Evolutionary conservation across 1,140 invertebrate species (phyloP).

Genomic region (Eciton burchellii): DNA sequence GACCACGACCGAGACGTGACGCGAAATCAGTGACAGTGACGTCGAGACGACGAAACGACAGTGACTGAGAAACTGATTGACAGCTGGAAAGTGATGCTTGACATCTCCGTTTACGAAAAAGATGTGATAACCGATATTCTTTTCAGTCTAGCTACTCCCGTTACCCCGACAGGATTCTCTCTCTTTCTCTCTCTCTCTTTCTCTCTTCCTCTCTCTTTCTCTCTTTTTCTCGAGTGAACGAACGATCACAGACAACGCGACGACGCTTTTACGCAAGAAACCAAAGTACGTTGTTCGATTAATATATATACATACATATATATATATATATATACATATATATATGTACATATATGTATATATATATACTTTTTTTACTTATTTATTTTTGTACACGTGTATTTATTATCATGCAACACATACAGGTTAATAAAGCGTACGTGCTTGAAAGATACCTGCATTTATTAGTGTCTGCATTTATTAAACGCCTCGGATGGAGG

Average conservation of each 20-base stretch:
- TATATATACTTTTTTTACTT: conserved; percentile 48
- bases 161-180: conserved; percentile 18
- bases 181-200: too few relatives aligned
- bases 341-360: too few relatives aligned
- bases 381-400: conserved; percentile 62
- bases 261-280: conserved; percentile 36
- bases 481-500: conserved; percentile 20
- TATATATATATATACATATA: too few relatives aligned
- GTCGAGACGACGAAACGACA: conserved; percentile 60
- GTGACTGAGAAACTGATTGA: conserved; percentile 64
- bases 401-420: conserved; percentile 66
- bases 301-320: too few relatives aligned
- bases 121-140: conserved; percentile 11
- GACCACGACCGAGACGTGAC: conserved; percentile 43
- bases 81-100: conserved; percentile 66
- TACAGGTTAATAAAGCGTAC: conserved; percentile 59
- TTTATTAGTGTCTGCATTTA: conserved; percentile 36
- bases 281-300: conserved; percentile 65
- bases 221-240: background rate
- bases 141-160: background rate
- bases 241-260: conserved; percentile 28
- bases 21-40: conserved; percentile 67
- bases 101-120: conserved; percentile 17
- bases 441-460: conserved; percentile 30
- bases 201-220: background rate